Conservation (phyloP, 2,113 vertebrate genomes). For the Gasterosteus nipponicus region DNA sequence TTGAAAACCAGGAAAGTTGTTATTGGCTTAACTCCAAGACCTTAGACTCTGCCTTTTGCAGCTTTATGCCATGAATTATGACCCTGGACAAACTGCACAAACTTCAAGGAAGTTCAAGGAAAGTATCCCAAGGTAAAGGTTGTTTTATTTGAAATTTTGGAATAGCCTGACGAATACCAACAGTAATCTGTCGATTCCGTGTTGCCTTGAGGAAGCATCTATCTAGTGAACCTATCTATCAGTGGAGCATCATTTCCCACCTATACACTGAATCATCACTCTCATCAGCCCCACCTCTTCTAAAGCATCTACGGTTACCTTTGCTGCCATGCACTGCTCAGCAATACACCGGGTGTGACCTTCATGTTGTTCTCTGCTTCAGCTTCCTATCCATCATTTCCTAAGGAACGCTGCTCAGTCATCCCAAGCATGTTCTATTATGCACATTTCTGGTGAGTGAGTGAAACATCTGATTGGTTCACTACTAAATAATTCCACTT, state of each 20-base stretch:
- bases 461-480: slow-evolving; percentile 61
- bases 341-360: not conserved
- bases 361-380: slow-evolving; percentile 19
- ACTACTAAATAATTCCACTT: slow-evolving; percentile 62
- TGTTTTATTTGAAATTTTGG: slow-evolving; percentile 1
- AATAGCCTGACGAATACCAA: not conserved
- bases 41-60: not conserved
- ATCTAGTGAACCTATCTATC: slow-evolving; percentile 4
- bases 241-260: not conserved
- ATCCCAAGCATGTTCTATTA: slow-evolving; percentile 11
- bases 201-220: not conserved
- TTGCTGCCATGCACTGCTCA: not conserved
- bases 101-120: not conserved
- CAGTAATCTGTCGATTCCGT: not conserved
- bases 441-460: slow-evolving; percentile 18
- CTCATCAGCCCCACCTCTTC: not conserved
- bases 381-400: slow-evolving; percentile 24
- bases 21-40: not conserved
- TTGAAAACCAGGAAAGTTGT: not conserved
- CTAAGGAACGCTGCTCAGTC: slow-evolving; percentile 25
- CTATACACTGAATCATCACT: not conserved
- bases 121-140: not conserved
- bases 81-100: not conserved
- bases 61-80: not conserved
- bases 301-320: slow-evolving; percentile 7